These are phyloP conservation scores for Toxotes jaculatrix DNA, from an alignment of 2,113 vertebrate species.

Conservation along the genomic window DNA sequence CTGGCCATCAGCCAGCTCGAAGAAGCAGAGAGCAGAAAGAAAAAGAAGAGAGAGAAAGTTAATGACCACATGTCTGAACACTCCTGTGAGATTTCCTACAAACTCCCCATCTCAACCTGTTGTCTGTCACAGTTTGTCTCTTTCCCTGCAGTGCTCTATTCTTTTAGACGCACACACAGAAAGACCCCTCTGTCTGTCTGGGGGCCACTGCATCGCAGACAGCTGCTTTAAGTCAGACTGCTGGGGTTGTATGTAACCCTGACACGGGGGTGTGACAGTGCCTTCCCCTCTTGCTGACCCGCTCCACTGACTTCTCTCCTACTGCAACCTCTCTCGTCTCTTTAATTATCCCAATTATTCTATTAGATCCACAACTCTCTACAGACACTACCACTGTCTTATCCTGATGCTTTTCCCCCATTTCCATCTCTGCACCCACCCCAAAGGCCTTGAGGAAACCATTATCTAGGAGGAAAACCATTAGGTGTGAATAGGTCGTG, in stretches of 20 bases:
- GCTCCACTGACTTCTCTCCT: constrained; percentile 45
- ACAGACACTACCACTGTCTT: constrained; percentile 48
- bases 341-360: constrained; percentile 69
- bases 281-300: constrained; percentile 52
- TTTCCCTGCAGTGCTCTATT: constrained; percentile 26
- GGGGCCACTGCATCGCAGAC: constrained; percentile 47
- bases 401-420: constrained; percentile 37
- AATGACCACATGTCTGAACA: constrained; percentile 68
- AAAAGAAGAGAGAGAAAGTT: constrained; percentile 42
- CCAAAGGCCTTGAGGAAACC: constrained; percentile 78
- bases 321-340: constrained; percentile 51
- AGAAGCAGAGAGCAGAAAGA: constrained; percentile 15
- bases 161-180: constrained; percentile 35
- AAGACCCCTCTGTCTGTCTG: constrained; percentile 33
- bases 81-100: constrained; percentile 58
- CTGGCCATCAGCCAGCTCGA: constrained; percentile 53
- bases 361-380: constrained; percentile 40
- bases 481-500: constrained; percentile 73
- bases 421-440: constrained; percentile 34
- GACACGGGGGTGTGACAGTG: constrained; percentile 53
- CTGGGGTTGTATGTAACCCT: constrained; percentile 53
- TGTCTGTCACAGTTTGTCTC: constrained; percentile 51
- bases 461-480: constrained; percentile 79
- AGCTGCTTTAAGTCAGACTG: constrained; percentile 71
- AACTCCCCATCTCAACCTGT: constrained; percentile 39